Evolutionary conservation across 2,797 vertebrate species (phyloP).

Genomic region (Chromobotia macracanthus): DNA sequence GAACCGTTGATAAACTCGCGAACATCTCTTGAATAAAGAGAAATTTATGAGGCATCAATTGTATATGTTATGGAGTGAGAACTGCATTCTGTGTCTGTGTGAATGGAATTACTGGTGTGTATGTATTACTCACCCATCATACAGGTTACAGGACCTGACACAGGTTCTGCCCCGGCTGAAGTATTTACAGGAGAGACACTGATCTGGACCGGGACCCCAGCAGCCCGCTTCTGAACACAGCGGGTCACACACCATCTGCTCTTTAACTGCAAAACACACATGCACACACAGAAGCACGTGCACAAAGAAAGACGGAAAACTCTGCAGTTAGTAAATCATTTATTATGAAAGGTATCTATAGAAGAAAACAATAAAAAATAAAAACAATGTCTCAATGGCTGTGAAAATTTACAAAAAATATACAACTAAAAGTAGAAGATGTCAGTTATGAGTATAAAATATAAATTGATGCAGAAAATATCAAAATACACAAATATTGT

Average conservation of each 20-base stretch:
- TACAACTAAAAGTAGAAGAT: too few species aligned
- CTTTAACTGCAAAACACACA: conserved; percentile 76
- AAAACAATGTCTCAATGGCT: too few species aligned
- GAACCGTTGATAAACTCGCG: conserved; percentile 92
- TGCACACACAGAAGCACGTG: neutral
- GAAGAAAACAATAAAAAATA: neutral
- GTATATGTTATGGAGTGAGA: too few species aligned
- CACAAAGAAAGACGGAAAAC: conserved; percentile 13
- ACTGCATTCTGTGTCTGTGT: neutral
- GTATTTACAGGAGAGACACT: conserved; percentile 90
- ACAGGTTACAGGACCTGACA: conserved; percentile 89
- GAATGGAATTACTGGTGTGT: neutral
- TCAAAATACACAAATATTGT: too few species aligned
- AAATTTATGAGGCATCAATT: too few species aligned
- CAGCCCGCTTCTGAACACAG: conserved; percentile 92
- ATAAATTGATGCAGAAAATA: too few species aligned
- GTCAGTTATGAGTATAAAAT: too few species aligned
- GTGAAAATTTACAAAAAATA: too few species aligned
- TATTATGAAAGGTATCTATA: too few species aligned
- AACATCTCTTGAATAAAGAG: conserved; percentile 79
- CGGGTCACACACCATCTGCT: conserved; percentile 88
- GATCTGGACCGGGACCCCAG: conserved; percentile 93
- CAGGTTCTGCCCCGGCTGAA: conserved; percentile 89
- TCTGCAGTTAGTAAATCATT: neutral
- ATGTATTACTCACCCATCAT: conserved; percentile 85